These are phyloP conservation scores for Zoanthus solanderi DNA, from an alignment of 92 coral and sea anemone genomes.

Conservation along the genomic window DNA sequence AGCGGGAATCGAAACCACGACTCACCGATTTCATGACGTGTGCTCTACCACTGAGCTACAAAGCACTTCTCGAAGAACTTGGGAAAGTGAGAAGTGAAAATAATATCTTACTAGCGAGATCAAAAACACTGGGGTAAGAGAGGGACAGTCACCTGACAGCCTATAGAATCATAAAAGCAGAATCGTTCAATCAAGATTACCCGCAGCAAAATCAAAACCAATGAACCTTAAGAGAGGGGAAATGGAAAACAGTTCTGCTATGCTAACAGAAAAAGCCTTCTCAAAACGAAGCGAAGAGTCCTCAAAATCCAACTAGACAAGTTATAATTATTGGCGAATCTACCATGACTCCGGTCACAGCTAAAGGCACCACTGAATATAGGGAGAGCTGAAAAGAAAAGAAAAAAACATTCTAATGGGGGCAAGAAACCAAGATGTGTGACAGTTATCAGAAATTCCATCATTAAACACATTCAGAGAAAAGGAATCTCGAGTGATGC, in stretches of 20 bases:
- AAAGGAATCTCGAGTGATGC: too few relatives aligned
- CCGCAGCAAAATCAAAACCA: background rate
- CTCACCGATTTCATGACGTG: too few relatives aligned
- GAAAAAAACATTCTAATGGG: too few relatives aligned
- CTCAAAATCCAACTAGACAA: background rate
- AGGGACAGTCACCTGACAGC: background rate
- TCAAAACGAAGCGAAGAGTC: background rate
- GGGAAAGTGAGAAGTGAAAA: constrained; percentile 7
- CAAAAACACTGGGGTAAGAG: constrained; percentile 10
- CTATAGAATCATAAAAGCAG: background rate
- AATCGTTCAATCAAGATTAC: background rate
- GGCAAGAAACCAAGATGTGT: too few relatives aligned
- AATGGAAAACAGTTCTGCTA: too few relatives aligned
- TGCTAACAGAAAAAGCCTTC: background rate
- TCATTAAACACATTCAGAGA: too few relatives aligned
- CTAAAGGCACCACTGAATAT: too few relatives aligned
- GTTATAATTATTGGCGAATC: too few relatives aligned
- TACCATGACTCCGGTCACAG: too few relatives aligned
- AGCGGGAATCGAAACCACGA: too few relatives aligned
- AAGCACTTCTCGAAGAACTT: constrained; percentile 9
- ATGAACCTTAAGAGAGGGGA: background rate
- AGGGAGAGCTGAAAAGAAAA: too few relatives aligned
- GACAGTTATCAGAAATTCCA: too few relatives aligned
- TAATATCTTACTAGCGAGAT: background rate
- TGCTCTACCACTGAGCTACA: background rate